A percentile compares a stretch with the other conserved stretches of the same genome.
phyloP scores from a whole-genome alignment of 2,888 invertebrate genomes.

The Andrena praecox region DNA sequence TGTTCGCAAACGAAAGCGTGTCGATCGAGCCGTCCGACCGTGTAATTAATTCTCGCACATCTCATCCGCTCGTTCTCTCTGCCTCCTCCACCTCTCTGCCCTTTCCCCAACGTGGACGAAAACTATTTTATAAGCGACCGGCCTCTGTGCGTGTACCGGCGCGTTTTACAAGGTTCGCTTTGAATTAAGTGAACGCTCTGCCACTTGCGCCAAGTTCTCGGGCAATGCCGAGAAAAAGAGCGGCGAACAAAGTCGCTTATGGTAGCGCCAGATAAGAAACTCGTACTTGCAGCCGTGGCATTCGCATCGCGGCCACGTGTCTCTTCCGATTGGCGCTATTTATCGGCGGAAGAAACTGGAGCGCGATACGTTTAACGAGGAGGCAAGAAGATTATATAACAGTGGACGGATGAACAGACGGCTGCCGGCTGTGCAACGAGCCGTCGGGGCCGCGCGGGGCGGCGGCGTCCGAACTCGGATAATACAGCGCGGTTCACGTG shows the following conservation, averaged over 20 bases:
- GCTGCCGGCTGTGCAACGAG: neutral
- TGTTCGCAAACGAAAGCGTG: constrained; percentile 43
- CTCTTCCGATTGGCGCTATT: constrained; percentile 52
- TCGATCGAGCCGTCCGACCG: constrained; percentile 21
- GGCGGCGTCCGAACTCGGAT: neutral
- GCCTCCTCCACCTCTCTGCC: neutral
- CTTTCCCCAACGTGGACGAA: neutral
- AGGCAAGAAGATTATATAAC: constrained; percentile 14
- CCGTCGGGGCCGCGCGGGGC: neutral
- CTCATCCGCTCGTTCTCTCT: neutral
- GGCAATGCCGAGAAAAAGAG: constrained; percentile 52
- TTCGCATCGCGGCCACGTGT: constrained; percentile 60
- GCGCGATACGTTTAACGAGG: neutral
- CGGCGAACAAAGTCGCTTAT: constrained; percentile 59
- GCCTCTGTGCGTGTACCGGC: neutral
- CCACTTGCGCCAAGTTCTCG: constrained; percentile 52
- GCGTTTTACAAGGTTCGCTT: constrained; percentile 19
- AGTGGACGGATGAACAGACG: neutral
- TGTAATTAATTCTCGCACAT: constrained; percentile 33
- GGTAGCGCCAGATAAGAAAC: constrained; percentile 66
- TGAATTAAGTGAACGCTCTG: constrained; percentile 30
- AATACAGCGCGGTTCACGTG: constrained; percentile 7
- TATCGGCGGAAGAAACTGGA: constrained; percentile 34
- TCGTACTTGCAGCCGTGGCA: constrained; percentile 53
- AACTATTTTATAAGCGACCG: constrained; percentile 9